Conservation (phyloP, 2,797 vertebrate species). For the Erpetoichthys calabaricus region DNA sequence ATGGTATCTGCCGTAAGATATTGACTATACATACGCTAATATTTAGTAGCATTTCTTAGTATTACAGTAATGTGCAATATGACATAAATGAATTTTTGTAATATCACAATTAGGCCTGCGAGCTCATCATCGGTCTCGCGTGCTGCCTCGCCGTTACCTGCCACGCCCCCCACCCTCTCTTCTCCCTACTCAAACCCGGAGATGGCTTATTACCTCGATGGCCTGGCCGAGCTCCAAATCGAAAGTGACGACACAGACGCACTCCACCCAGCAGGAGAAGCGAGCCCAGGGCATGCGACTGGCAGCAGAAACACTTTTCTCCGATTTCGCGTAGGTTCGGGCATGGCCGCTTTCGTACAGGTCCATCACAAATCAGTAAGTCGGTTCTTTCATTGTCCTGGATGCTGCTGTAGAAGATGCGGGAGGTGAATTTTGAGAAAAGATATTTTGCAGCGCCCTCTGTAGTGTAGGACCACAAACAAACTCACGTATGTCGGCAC, state of each 20-base stretch:
- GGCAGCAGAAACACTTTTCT: slow-evolving; percentile 15
- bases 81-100: too few species aligned
- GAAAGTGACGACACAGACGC: slow-evolving; percentile 84
- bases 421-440: too few species aligned
- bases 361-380: slow-evolving; percentile 34
- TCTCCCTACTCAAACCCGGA: not conserved
- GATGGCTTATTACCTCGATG: slow-evolving; percentile 59
- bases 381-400: slow-evolving; percentile 8
- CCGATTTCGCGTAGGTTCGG: slow-evolving; percentile 9
- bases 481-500: too few species aligned
- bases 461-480: too few species aligned
- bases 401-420: not conserved
- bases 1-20: too few species aligned
- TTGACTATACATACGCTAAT: too few species aligned
- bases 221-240: slow-evolving; percentile 89
- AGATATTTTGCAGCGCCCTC: too few species aligned
- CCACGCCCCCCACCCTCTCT: too few species aligned
- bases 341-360: slow-evolving; percentile 28
- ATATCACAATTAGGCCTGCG: too few species aligned
- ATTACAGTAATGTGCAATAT: too few species aligned
- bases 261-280: slow-evolving; percentile 79
- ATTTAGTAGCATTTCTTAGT: too few species aligned
- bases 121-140: too few species aligned
- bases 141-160: not conserved
- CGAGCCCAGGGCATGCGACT: slow-evolving; percentile 51